Conservation (phyloP, 1,140 invertebrate genomes). For the Laupala kohalensis region DNA sequence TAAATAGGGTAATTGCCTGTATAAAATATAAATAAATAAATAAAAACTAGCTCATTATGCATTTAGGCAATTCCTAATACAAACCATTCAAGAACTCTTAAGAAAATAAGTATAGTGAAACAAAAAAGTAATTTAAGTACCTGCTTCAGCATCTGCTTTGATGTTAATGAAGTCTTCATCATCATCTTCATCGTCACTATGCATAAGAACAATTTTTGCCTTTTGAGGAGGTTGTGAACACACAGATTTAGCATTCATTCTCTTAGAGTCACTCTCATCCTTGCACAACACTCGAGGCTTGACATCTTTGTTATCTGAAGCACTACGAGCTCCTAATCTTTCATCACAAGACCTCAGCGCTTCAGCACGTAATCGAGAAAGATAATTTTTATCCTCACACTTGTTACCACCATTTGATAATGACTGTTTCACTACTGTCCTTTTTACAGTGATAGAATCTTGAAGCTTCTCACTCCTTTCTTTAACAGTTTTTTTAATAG, state of each 20-base stretch:
- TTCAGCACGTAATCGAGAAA: background rate
- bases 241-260: background rate
- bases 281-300: background rate
- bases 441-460: background rate
- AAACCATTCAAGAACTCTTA: too few relatives aligned
- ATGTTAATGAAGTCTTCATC: slow-evolving; percentile 46
- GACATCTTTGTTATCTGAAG: background rate
- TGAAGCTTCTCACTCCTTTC: background rate
- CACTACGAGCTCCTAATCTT: background rate
- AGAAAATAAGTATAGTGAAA: too few relatives aligned
- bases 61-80: too few relatives aligned
- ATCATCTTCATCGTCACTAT: slow-evolving; percentile 24
- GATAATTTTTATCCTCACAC: background rate
- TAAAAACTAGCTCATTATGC: too few relatives aligned
- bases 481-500: background rate
- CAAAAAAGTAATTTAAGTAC: slow-evolving; percentile 2
- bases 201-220: slow-evolving; percentile 13
- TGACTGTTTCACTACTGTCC: background rate
- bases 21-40: too few relatives aligned
- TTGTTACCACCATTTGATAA: background rate
- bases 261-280: background rate
- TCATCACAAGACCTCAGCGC: background rate
- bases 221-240: background rate
- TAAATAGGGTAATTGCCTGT: too few relatives aligned
- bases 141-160: slow-evolving; percentile 30